Evolutionary conservation across 2,888 invertebrate genomes (phyloP).

Genomic region (Epistrophella euchroma): DNA sequence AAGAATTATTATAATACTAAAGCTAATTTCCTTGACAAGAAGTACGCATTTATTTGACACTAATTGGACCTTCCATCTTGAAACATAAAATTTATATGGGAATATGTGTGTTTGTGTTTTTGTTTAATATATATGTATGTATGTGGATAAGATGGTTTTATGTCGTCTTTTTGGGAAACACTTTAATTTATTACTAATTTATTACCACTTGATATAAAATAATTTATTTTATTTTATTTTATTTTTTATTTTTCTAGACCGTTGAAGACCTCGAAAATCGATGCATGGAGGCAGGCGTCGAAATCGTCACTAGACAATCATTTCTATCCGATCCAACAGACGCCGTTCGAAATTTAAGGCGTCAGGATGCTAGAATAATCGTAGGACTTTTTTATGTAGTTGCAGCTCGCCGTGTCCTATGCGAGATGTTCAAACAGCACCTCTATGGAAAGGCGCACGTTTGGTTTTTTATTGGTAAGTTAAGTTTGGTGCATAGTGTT

Average conservation of each 20-base stretch:
- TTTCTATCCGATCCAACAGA: conserved; percentile 98
- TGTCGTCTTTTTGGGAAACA: not conserved
- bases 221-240: conserved; percentile 52
- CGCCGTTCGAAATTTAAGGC: conserved; percentile 95
- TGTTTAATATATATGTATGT: not conserved
- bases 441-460: conserved; percentile 98
- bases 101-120: not conserved
- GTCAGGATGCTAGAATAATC: conserved; percentile 98
- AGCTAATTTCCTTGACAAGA: conserved; percentile 56
- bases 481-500: too few species aligned
- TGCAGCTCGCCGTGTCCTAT: conserved; percentile 97
- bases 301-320: conserved; percentile 98
- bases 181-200: conserved; percentile 21
- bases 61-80: conserved; percentile 50
- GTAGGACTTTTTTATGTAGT: conserved; percentile 99
- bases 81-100: conserved; percentile 7
- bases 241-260: conserved; percentile 87
- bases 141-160: not conserved
- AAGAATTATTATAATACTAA: conserved; percentile 62
- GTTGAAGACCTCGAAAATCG: conserved; percentile 98
- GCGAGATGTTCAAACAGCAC: conserved; percentile 97
- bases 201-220: not conserved
- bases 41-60: conserved; percentile 67
- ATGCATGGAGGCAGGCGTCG: conserved; percentile 95
- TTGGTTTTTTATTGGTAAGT: conserved; percentile 98